Conservation (phyloP, 2,888 invertebrate genomes). For the Dioctria rufipes region DNA sequence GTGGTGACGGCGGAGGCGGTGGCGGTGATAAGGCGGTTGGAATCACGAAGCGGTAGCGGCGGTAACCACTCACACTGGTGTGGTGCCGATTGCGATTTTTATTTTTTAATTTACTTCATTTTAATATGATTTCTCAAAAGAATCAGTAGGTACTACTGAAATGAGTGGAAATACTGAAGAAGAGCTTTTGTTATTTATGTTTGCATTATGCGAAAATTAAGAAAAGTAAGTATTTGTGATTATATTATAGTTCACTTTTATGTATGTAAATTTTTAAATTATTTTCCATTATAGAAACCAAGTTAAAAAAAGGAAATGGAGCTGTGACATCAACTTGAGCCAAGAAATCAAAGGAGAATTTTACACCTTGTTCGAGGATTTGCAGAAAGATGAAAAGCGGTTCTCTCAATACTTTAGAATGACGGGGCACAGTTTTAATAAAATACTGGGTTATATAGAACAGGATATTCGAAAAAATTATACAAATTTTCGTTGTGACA, state of each 20-base stretch:
- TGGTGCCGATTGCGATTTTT: not conserved
- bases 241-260: not conserved
- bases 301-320: not conserved
- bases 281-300: slow-evolving; percentile 8
- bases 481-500: slow-evolving; percentile 19
- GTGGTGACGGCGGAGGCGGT: too few species aligned
- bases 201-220: not conserved
- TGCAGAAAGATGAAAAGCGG: slow-evolving; percentile 22
- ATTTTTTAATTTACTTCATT: not conserved
- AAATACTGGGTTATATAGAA: slow-evolving; percentile 13
- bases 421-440: slow-evolving; percentile 1
- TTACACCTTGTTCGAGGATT: slow-evolving; percentile 4
- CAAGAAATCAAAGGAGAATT: slow-evolving; percentile 20
- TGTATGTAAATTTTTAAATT: not conserved
- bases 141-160: not conserved
- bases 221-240: not conserved
- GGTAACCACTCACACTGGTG: not conserved
- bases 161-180: slow-evolving; percentile 33
- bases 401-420: slow-evolving; percentile 20
- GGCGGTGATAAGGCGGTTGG: too few species aligned
- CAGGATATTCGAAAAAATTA: slow-evolving; percentile 10
- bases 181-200: not conserved
- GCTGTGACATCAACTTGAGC: not conserved
- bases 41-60: slow-evolving; percentile 25
- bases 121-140: not conserved